Conservation (phyloP, 1,140 invertebrate genomes). For the Hyposmocoma kahamanoa region DNA sequence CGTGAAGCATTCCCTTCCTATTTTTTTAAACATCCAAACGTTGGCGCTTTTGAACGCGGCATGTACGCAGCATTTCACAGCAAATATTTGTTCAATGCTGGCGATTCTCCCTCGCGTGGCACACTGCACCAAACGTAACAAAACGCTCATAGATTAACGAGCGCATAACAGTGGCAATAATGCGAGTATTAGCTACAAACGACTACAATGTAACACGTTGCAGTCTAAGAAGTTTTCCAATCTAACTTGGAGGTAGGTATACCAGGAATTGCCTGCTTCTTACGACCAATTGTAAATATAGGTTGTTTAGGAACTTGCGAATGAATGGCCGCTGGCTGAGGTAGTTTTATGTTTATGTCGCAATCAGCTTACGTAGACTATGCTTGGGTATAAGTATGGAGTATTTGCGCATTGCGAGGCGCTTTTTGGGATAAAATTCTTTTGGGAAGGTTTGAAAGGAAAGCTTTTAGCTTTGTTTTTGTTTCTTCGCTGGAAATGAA, state of each 20-base stretch:
- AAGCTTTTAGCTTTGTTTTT: not conserved
- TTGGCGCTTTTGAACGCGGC: not conserved
- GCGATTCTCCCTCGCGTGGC: not conserved
- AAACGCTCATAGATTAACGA: not conserved
- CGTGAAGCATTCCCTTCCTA: too few relatives aligned
- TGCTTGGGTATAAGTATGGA: not conserved
- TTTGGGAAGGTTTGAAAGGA: not conserved
- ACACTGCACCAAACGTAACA: not conserved
- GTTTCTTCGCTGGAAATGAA: not conserved
- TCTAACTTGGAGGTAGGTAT: constrained; percentile 40
- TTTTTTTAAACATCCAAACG: too few relatives aligned
- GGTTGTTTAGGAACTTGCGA: not conserved
- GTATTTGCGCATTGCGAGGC: not conserved
- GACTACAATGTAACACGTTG: constrained; percentile 18
- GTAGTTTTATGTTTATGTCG: not conserved
- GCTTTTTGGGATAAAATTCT: not conserved
- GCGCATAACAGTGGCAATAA: not conserved
- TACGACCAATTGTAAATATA: constrained; percentile 19
- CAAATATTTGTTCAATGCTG: not conserved
- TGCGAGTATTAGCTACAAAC: not conserved
- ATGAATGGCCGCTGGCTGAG: not conserved
- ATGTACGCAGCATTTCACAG: not conserved
- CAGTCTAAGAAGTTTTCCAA: constrained; percentile 47
- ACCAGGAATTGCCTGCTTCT: constrained; percentile 42
- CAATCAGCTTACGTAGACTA: not conserved